These are phyloP conservation scores for Brachylomia viminalis DNA, from an alignment of 2,888 invertebrate species.

Conservation along the genomic window DNA sequence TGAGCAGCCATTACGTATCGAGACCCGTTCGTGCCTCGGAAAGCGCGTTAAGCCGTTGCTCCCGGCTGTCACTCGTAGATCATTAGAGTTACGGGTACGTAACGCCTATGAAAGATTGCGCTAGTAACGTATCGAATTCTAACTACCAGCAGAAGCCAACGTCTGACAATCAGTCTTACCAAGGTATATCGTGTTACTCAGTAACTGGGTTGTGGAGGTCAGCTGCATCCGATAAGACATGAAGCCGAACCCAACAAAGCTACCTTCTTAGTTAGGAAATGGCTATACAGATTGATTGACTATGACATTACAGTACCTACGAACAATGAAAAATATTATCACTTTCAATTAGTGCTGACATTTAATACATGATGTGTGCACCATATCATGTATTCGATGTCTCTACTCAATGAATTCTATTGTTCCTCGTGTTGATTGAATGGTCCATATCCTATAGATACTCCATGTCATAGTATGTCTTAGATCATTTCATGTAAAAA, in stretches of 20 bases:
- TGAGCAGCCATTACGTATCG: too few species aligned
- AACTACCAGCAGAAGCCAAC: too few species aligned
- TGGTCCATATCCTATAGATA: neutral
- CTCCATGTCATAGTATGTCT: too few species aligned
- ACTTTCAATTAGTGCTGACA: neutral
- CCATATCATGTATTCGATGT: neutral
- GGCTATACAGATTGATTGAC: neutral
- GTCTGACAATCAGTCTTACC: neutral
- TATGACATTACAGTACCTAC: neutral
- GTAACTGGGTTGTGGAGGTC: neutral
- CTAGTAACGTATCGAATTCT: too few species aligned
- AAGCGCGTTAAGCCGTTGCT: neutral
- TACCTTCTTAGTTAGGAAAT: neutral
- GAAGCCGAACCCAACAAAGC: neutral
- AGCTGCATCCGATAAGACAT: neutral
- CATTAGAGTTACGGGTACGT: neutral
- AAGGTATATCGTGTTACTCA: neutral
- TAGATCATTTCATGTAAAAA: too few species aligned
- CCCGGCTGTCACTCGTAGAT: neutral
- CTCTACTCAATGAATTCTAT: neutral
- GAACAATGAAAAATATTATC: neutral
- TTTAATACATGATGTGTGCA: too few species aligned
- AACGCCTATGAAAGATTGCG: too few species aligned
- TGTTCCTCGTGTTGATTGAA: neutral
- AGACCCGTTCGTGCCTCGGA: neutral